Percentiles rank a stretch among this genome's conserved stretches.
Evolutionary conservation across 1,140 invertebrate species (phyloP).

Genomic region (Lithobius niger): DNA sequence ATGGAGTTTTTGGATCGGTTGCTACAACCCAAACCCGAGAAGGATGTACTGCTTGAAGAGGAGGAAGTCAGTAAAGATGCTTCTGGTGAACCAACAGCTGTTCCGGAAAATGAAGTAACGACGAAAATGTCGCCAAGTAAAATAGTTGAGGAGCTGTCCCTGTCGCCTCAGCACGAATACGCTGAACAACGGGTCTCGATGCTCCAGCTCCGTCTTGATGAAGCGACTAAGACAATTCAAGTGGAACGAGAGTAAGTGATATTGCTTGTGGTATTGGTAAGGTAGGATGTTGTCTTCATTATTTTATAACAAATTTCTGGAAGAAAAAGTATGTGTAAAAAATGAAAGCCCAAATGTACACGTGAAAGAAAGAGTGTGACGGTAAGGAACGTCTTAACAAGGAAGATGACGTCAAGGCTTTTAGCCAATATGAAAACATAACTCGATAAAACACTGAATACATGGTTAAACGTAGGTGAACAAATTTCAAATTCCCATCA

Average conservation of each 20-base stretch:
- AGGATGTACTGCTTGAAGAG: not conserved
- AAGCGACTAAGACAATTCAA: conserved; percentile 55
- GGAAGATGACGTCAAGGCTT: no score
- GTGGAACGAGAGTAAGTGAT: conserved; percentile 53
- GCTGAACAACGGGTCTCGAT: conserved; percentile 50
- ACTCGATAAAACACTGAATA: no score
- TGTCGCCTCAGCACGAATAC: conserved; percentile 41
- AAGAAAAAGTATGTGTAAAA: no score
- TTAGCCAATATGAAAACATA: no score
- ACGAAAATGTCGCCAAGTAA: conserved; percentile 15
- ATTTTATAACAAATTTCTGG: no score
- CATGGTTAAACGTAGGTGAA: no score
- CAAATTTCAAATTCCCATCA: no score
- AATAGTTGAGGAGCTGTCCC: conserved; percentile 39
- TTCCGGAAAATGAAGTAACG: not conserved
- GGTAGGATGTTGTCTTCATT: no score
- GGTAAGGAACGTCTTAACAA: no score
- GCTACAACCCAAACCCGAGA: conserved; percentile 2
- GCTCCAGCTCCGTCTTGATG: conserved; percentile 54
- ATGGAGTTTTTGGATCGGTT: conserved; percentile 19
- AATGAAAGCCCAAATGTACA: no score
- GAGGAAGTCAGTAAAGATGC: conserved; percentile 9
- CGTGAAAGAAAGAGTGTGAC: no score
- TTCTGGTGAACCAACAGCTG: not conserved
- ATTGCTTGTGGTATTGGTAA: no score